Base-by-base conservation (phyloP, 2,113 vertebrate genomes). In the Apodemus speciosus region DNA sequence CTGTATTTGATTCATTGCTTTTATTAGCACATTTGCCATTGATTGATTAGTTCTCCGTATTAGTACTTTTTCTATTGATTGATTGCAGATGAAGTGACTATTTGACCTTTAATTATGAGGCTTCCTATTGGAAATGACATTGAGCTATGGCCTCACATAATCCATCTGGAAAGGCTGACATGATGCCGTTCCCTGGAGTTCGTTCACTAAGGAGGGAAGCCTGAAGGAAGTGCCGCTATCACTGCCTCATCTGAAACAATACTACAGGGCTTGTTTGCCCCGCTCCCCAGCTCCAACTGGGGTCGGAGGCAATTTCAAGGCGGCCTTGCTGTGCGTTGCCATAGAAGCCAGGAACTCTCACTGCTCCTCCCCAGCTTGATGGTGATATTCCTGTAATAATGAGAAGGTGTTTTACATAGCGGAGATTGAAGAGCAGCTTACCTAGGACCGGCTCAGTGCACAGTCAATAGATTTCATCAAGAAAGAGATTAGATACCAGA, bases 51-150 rank as follows among this genome's bases (percentile, higher is more conserved):
- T 98, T 97, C 98, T 98, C 97, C 95, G 97, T 98, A 98, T 98
- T 98, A 98, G 98, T 98, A 98, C 98, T 98, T 98, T 98, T 98
- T 99, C 98, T 99, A 99, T 99, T 99, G 99, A 99, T 98, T 99
- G 99, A 99, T 99, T 99, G 99, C 98, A 99, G 99, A 99, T 99
- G 99, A 99, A 99, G 99, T 99, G 99, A 99, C 99, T 98, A 98
- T 98, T 99, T 99, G 99, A 99, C 99, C 99, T 99, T 99, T 99
- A 99, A 99, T 99, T 99, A 99, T 99, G 98, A 98, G 98, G 97
- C 98, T 97, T 98, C 98, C 98, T 98, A 98, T 98, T 98, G 99
- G 98, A 98, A 98, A 98, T 98, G 98, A 98, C 98, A 98, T 98
- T 98, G 99, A 99, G 98, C 98, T 98, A 98, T 98, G 98, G 98